Percentiles rank a stretch among this genome's conserved stretches.
Conservation (phyloP, 2,888 invertebrate genomes). For the Thumatha senex region DNA sequence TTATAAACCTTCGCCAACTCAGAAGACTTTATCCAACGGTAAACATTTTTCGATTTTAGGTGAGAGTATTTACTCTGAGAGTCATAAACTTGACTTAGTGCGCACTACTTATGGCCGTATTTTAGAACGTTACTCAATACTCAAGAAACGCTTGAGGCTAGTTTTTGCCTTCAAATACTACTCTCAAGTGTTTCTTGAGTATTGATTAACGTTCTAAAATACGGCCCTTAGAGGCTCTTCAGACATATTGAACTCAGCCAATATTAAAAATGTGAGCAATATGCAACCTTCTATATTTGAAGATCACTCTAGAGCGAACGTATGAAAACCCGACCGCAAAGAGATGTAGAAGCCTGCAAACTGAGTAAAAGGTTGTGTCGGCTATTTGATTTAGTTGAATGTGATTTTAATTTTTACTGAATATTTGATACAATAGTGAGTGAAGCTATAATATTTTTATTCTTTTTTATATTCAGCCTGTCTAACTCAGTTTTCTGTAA, state of each 20-base stretch:
- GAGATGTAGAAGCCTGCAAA: constrained; percentile 32
- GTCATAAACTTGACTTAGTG: constrained; percentile 71
- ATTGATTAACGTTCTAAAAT: too few relatives aligned
- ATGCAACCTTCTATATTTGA: constrained; percentile 60
- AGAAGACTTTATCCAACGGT: constrained; percentile 13
- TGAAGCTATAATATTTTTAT: too few relatives aligned
- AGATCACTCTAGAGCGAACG: constrained; percentile 53
- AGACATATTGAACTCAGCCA: constrained; percentile 58
- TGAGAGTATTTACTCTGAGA: constrained; percentile 47
- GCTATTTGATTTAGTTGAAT: constrained; percentile 27
- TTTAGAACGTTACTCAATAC: too few relatives aligned
- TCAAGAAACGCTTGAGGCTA: too few relatives aligned
- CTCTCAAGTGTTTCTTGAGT: too few relatives aligned
- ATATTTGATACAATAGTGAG: neutral
- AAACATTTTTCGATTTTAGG: constrained; percentile 35
- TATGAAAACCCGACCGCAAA: constrained; percentile 51
- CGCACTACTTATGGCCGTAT: constrained; percentile 50
- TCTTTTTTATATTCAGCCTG: too few relatives aligned
- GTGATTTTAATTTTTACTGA: constrained; percentile 3
- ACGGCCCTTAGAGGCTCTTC: too few relatives aligned
- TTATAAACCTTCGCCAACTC: constrained; percentile 12
- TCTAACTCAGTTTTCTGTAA: too few relatives aligned
- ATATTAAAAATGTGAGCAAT: constrained; percentile 66
- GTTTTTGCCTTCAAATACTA: too few relatives aligned
- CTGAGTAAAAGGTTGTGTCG: constrained; percentile 16